phyloP scores from a whole-genome alignment of 2,888 invertebrate genomes.

The Drosophila borborema region DNA sequence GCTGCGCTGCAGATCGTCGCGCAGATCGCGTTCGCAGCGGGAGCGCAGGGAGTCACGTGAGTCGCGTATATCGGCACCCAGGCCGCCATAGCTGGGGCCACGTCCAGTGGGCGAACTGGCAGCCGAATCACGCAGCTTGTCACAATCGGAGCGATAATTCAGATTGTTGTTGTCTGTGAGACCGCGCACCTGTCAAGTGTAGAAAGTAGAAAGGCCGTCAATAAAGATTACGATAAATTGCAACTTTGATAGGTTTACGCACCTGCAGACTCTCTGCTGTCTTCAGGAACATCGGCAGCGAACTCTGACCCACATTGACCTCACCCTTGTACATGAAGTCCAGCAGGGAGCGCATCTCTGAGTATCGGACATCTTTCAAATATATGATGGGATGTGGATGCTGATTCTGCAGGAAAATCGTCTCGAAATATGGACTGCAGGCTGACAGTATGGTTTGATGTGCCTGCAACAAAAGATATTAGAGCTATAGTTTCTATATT shows the following conservation, averaged over 20 bases:
- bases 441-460: conserved; percentile 97
- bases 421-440: conserved; percentile 97
- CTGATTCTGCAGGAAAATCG: conserved; percentile 93
- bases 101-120: conserved; percentile 83
- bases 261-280: conserved; percentile 96
- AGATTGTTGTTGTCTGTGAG: conserved; percentile 93
- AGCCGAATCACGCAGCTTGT: conserved; percentile 85
- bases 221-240: no score
- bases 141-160: conserved; percentile 85
- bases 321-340: conserved; percentile 97
- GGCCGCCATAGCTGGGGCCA: conserved; percentile 59
- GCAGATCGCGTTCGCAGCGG: conserved; percentile 82
- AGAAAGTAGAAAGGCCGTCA: no score
- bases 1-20: conserved; percentile 84
- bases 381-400: conserved; percentile 97
- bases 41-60: conserved; percentile 79
- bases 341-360: conserved; percentile 94
- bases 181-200: conserved; percentile 87
- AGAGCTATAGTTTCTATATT: neutral
- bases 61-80: conserved; percentile 75
- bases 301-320: conserved; percentile 96
- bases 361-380: conserved; percentile 95
- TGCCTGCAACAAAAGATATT: conserved; percentile 86
- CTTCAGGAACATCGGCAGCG: conserved; percentile 95
- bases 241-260: conserved; percentile 32